Conservation (phyloP, 2,888 invertebrate genomes). For the Piscicola geometra region DNA sequence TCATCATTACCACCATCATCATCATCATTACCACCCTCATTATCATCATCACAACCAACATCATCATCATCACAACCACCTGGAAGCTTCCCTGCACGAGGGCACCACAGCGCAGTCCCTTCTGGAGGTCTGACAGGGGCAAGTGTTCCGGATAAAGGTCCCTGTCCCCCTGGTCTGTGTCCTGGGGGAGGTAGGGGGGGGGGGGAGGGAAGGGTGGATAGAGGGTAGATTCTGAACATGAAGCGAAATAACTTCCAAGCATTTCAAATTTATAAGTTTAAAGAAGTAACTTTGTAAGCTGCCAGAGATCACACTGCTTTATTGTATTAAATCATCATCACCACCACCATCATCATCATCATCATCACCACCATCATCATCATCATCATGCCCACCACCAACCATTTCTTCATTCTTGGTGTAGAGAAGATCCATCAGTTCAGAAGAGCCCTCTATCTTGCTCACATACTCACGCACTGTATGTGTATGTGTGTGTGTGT, state of each 20-base stretch:
- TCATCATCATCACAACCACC: not conserved
- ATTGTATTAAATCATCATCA: too few relatives aligned
- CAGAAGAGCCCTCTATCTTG: too few relatives aligned
- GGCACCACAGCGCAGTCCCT: conserved; percentile 72
- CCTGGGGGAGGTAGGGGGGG: conserved; percentile 5
- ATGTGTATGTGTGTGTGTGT: too few relatives aligned
- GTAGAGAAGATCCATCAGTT: too few relatives aligned
- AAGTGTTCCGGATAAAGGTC: conserved; percentile 69
- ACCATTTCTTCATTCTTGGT: too few relatives aligned
- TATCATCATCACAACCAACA: too few relatives aligned
- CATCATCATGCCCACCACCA: not conserved
- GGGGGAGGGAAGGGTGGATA: not conserved
- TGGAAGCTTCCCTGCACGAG: conserved; percentile 67
- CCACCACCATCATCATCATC: not conserved
- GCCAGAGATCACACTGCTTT: too few relatives aligned
- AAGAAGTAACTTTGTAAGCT: too few relatives aligned
- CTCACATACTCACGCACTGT: too few relatives aligned
- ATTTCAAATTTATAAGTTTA: not conserved
- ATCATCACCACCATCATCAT: not conserved
- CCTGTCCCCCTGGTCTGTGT: conserved; percentile 13
- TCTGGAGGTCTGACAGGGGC: conserved; percentile 70
- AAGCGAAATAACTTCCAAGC: not conserved
- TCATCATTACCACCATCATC: too few relatives aligned
- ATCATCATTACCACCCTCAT: too few relatives aligned
- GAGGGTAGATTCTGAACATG: not conserved